Evolutionary conservation across 30 jellyfish, hydroid and myxozoan species (phyloP), one percentile per base, ranked within the genome.

Genomic region (Morbakka virulenta): DNA sequence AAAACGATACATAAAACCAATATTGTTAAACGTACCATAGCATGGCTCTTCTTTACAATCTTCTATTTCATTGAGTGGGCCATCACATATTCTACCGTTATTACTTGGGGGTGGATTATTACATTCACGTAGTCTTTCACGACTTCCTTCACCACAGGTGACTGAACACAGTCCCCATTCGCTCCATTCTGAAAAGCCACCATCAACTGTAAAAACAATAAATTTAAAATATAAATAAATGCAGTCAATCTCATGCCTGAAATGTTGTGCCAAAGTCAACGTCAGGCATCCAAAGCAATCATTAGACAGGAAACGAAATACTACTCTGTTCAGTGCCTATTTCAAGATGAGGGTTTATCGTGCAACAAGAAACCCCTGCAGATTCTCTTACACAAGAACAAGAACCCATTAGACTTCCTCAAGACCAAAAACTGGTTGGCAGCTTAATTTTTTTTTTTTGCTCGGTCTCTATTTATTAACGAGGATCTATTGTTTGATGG

Each of bases 101-200:
- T 76, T 70, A 29, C 74, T 83, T 2, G 96, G 87, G 1, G 89
- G 82, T 24, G 98, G 98, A 74, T 91, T 79, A 63, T 84, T 72
- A 72, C 98, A 91, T 32, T 70, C 71, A 69, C 98, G 79, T 21
- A 78, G 69, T 49, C 96, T 82, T 34, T 67, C 69, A 24, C 62
- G 74, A 14, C 73, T 67, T 0, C 98, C 98, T 13, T 86, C 80
- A 14, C 90, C 94, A 62, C 98, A 91, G 0, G 98, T 68, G 33
- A 67, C 72, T 2, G 98, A 91, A 65, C 98, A 91, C 17, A 28
- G 26, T 13, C 85, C 28, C 87, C 89, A 91, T 33, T 64, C 69
- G 27, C 87, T 77, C 98, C 98, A 91, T 6, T 63, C 78, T 1
- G 94, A 65, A 96, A 96, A 91, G 30, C 66, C 53, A 0, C 98